Base-by-base conservation (phyloP, 2,113 vertebrate genomes). In the Caranx melampygus region DNA sequence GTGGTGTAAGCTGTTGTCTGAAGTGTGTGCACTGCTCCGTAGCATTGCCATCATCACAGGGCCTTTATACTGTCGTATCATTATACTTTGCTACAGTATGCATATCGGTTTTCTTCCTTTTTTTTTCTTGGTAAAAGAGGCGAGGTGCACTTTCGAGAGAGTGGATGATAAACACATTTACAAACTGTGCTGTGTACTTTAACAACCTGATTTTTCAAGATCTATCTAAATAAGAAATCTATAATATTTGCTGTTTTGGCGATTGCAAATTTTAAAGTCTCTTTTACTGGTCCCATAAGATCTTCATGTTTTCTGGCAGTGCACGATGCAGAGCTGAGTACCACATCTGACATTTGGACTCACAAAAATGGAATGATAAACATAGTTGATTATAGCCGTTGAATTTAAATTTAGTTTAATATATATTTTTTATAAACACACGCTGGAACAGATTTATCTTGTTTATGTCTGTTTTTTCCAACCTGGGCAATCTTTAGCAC, bases 1-100 rank as follows among this genome's bases (percentile, higher is more conserved):
- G 57, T 2, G 10, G 74, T 34, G 52, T 18, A 66, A 77, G 40
- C 14, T 58, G 72, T 26, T 69, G 64, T 82, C 80, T 79, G 37
- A 26, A 44, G 54, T 16, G 3, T 59, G 54, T 45, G 83, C 21
- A 42, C 35, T 31, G 37, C 62, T 58, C 31, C 34, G 1, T 37
- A 45, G 49, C 33, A 37, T 33, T 20, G 59, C 68, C 42, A 16
- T 75, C 40, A 69, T 35, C 12, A 52, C 37, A 31, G 15, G 6
- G n/a, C 51, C 14, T 77, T 68, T 37, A 34, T 34, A 26, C 26
- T 26, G 26, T 26, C 14, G 60, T 47, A 21, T 2, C 34, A 5
- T 26, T 58, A 20, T 1, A 34, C n/a, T 52, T 58, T 65, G 7
- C 3, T 26, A 42, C 12, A 26, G 26, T 26, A 26, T 57, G 7